A percentile compares a stretch with the other conserved stretches of the same genome.
Conservation (phyloP, 1,140 invertebrate genomes). For the Thalassaphorura encarpata region DNA sequence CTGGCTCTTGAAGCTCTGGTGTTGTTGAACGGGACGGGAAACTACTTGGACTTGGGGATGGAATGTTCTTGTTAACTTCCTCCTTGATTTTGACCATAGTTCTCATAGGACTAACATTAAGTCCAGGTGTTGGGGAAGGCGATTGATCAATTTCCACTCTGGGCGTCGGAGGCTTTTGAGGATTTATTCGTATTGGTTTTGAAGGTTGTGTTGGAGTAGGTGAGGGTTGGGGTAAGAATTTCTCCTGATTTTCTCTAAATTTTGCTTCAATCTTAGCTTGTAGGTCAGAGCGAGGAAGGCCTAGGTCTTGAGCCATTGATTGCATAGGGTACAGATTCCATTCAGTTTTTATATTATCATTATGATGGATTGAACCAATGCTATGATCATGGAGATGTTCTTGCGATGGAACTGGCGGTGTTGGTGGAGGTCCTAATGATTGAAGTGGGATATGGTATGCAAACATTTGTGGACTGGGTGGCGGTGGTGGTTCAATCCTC, state of each 20-base stretch:
- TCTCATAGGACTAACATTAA: too few species aligned
- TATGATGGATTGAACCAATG: background rate
- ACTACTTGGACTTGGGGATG: too few species aligned
- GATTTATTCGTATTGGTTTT: too few species aligned
- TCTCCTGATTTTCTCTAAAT: too few species aligned
- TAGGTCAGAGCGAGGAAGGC: background rate
- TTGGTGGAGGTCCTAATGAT: background rate
- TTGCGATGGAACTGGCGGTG: background rate
- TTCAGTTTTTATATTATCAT: background rate
- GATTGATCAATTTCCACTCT: too few species aligned
- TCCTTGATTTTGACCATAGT: too few species aligned
- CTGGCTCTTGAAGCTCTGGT: too few species aligned
- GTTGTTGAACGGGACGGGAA: too few species aligned
- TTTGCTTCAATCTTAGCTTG: too few species aligned
- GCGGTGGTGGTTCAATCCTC: conserved; percentile 1
- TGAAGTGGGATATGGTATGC: background rate
- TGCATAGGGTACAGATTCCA: background rate
- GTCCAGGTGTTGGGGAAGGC: too few species aligned
- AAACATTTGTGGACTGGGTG: background rate
- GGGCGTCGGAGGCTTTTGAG: too few species aligned
- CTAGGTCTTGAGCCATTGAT: background rate
- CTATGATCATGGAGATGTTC: background rate
- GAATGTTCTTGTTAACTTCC: too few species aligned
- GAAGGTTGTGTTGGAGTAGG: background rate
- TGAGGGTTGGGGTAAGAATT: background rate